phyloP scores from a whole-genome alignment of 2,113 vertebrate genomes.

The Notothenia rossii region DNA sequence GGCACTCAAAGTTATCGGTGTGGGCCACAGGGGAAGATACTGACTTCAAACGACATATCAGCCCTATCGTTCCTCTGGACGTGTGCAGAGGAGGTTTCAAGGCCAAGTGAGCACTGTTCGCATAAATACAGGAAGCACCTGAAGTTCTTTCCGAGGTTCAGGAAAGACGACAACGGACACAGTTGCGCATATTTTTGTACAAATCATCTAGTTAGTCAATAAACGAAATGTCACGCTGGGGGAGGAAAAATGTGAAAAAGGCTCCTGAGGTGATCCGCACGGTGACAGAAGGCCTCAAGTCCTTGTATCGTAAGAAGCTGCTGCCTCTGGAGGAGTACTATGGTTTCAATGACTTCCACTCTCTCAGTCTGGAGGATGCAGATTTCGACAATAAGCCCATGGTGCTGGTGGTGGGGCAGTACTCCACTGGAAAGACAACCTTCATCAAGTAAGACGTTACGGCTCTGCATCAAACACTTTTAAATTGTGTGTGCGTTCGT shows the following conservation, averaged over 20 bases:
- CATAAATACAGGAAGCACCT: constrained; percentile 79
- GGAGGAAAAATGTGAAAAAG: constrained; percentile 86
- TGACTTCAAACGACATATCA: constrained; percentile 34
- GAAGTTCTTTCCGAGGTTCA: constrained; percentile 54
- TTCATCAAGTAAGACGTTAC: constrained; percentile 87
- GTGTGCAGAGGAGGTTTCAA: constrained; percentile 45
- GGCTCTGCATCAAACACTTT: background rate
- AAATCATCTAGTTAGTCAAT: constrained; percentile 21
- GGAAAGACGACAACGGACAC: constrained; percentile 62
- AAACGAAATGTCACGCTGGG: constrained; percentile 92
- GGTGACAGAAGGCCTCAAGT: constrained; percentile 90
- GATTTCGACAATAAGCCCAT: constrained; percentile 96
- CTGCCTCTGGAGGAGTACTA: constrained; percentile 91
- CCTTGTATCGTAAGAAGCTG: constrained; percentile 89
- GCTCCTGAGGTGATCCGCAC: constrained; percentile 90
- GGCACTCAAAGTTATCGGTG: constrained; percentile 41
- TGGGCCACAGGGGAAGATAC: constrained; percentile 16
- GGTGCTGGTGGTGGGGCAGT: constrained; percentile 95
- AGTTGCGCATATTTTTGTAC: constrained; percentile 48
- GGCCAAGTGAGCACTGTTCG: constrained; percentile 56
- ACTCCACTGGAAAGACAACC: constrained; percentile 95
- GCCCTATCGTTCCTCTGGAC: constrained; percentile 24
- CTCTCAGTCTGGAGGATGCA: constrained; percentile 89
- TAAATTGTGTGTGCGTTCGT: background rate
- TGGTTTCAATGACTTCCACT: constrained; percentile 93